Evolutionary conservation across 2,888 invertebrate genomes (phyloP).

Genomic region (Geophilus truncorum): DNA sequence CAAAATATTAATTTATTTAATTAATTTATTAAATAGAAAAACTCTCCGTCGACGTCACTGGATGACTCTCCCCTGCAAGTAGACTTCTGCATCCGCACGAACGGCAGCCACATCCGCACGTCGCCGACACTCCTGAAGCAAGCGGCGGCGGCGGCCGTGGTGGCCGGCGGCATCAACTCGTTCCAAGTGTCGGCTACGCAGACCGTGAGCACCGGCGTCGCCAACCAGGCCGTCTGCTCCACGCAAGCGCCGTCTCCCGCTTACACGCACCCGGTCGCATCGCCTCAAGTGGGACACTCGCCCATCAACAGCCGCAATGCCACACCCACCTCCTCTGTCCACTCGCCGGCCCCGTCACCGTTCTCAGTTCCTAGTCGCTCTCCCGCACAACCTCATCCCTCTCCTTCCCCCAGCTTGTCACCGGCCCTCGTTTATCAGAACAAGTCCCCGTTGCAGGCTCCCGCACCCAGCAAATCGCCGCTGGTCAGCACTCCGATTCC

Average conservation of each 20-base stretch:
- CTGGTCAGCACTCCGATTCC: conserved; percentile 39
- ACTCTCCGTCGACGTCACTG: background rate
- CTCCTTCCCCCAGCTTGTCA: conserved; percentile 35
- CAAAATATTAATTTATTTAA: no score
- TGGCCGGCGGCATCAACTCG: background rate
- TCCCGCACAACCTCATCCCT: conserved; percentile 34
- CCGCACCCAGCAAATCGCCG: conserved; percentile 36
- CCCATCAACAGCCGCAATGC: conserved; percentile 32
- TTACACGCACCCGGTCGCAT: conserved; percentile 25
- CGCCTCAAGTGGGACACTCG: conserved; percentile 33
- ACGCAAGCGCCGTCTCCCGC: conserved; percentile 38
- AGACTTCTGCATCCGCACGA: conserved; percentile 27
- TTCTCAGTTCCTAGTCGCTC: conserved; percentile 33
- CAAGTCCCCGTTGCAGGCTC: conserved; percentile 35
- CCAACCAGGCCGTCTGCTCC: conserved; percentile 28
- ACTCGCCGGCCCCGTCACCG: conserved; percentile 32
- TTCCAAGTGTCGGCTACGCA: conserved; percentile 32
- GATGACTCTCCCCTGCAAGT: conserved; percentile 28
- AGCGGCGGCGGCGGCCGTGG: background rate
- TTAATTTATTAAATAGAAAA: background rate
- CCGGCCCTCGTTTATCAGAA: conserved; percentile 33
- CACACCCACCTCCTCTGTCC: background rate
- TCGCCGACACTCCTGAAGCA: background rate
- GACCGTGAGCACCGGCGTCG: background rate
- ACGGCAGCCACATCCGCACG: conserved; percentile 7